These are phyloP conservation scores for Oreochromis mossambicus DNA, from an alignment of 2,797 vertebrate genomes.

Conservation along the genomic window DNA sequence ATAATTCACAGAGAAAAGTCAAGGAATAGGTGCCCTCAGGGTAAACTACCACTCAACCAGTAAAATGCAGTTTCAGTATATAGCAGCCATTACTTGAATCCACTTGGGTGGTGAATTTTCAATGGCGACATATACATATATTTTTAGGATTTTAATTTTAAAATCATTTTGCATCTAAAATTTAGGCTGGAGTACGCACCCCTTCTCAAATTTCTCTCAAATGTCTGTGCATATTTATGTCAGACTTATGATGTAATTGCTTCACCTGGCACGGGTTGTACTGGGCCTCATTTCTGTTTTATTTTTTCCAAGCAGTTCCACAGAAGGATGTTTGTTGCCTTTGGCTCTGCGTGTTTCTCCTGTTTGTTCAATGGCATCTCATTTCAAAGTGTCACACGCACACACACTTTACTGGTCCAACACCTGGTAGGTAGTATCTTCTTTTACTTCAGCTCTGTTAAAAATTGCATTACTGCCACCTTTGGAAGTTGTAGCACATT, in stretches of 20 bases:
- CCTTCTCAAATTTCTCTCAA: neutral
- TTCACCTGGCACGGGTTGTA: neutral
- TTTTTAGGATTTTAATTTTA: neutral
- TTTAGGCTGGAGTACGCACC: neutral
- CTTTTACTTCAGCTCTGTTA: neutral
- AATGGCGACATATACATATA: neutral
- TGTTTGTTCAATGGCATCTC: neutral
- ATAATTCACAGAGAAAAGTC: conserved; percentile 17
- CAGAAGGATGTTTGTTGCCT: neutral
- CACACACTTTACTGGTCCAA: neutral
- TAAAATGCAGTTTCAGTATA: neutral
- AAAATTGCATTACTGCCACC: neutral
- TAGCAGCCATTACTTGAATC: neutral
- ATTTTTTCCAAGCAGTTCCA: neutral
- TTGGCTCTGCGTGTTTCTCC: neutral
- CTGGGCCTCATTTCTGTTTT: neutral
- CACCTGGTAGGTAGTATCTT: neutral
- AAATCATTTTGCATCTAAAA: neutral
- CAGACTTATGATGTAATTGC: neutral
- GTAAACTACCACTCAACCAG: neutral
- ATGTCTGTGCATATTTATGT: neutral
- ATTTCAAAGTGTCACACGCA: neutral
- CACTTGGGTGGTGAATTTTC: neutral
- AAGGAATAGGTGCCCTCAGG: conserved; percentile 18
- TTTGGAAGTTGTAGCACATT: neutral